Percentiles rank a stretch among this genome's conserved stretches.
Evolutionary conservation across 1,140 invertebrate species (phyloP).

Genomic region (Drosophila bocqueti): DNA sequence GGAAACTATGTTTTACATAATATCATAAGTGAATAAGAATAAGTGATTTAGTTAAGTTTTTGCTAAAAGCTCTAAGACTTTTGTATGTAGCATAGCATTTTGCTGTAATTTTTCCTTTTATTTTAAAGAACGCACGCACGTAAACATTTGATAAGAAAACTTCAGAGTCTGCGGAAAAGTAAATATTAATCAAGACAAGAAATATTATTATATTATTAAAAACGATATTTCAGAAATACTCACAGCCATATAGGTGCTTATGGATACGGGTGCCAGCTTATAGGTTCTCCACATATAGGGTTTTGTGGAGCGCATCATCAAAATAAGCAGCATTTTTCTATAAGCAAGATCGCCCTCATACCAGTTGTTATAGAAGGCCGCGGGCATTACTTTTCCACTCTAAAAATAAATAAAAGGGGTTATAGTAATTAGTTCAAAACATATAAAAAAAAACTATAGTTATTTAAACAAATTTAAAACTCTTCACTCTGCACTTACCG

Average conservation of each 20-base stretch:
- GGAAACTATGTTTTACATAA: background rate
- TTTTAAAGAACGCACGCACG: constrained; percentile 48
- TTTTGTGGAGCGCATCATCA: constrained; percentile 60
- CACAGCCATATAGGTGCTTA: constrained; percentile 61
- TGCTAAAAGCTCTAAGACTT: background rate
- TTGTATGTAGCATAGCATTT: no score
- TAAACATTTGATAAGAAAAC: constrained; percentile 64
- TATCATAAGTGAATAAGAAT: background rate
- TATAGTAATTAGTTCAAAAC: background rate
- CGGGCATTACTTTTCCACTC: constrained; percentile 63
- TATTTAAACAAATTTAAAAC: background rate
- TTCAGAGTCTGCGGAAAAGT: constrained; percentile 51
- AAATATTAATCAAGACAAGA: background rate
- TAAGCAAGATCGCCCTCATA: constrained; percentile 67
- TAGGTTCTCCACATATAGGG: constrained; percentile 55
- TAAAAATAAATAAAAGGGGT: background rate
- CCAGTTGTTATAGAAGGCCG: constrained; percentile 77
- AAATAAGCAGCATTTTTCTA: constrained; percentile 66
- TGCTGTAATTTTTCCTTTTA: constrained; percentile 5
- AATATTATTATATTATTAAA: background rate
- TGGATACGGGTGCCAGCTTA: constrained; percentile 67
- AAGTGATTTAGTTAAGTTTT: no score
- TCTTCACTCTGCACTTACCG: background rate
- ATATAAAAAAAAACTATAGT: no score
- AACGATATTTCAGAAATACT: background rate